These are phyloP conservation scores for Onychorhynchus coronatus DNA, from an alignment of 2,113 vertebrate species.

Conservation along the genomic window DNA sequence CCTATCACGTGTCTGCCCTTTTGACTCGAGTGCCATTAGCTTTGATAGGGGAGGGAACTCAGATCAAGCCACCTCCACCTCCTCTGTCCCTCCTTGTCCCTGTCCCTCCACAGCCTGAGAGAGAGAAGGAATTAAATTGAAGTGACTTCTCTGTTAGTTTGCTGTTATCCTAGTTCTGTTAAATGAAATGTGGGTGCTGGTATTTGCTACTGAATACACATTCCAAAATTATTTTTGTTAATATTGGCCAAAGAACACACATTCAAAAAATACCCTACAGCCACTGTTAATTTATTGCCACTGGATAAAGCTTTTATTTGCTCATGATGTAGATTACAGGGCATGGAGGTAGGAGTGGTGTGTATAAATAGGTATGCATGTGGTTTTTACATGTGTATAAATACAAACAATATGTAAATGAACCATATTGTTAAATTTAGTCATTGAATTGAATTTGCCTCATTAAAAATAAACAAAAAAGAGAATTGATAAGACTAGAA, in stretches of 20 bases:
- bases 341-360: neutral
- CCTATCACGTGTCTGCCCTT: neutral
- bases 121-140: neutral
- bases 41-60: neutral
- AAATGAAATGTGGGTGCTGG: neutral
- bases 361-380: neutral
- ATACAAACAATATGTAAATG: neutral
- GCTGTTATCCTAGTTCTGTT: neutral
- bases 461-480: neutral
- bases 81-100: neutral
- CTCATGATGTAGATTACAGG: accelerated
- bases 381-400: neutral
- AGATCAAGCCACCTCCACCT: neutral
- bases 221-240: neutral
- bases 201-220: neutral
- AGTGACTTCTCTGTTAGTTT: neutral
- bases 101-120: neutral
- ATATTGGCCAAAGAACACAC: neutral
- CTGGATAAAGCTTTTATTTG: neutral
- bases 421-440: neutral
- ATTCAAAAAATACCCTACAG: neutral
- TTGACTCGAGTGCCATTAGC: neutral
- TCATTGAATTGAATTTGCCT: neutral
- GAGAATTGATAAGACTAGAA: neutral
- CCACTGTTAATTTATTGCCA: neutral